Conservation (phyloP, 2,797 vertebrate species). For the Pampus argenteus region DNA sequence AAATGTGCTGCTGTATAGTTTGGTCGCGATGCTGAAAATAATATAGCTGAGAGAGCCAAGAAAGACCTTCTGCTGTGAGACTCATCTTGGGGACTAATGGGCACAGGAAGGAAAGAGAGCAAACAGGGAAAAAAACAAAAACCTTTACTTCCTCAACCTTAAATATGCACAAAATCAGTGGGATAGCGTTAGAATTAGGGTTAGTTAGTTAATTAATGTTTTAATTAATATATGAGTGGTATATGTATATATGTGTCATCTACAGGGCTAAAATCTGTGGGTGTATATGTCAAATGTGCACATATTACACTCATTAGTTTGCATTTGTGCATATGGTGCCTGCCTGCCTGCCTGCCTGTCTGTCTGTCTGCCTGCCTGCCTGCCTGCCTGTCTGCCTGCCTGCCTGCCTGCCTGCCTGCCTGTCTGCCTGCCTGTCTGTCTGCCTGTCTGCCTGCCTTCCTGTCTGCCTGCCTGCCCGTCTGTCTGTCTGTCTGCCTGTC, state of each 20-base stretch:
- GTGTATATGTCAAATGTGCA: conserved; percentile 7
- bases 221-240: background rate
- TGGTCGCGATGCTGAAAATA: conserved; percentile 39
- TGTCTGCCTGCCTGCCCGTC: conserved; percentile 8
- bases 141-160: background rate
- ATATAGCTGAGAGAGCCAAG: conserved; percentile 32
- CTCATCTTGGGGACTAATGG: conserved; percentile 24
- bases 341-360: too few species aligned
- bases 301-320: conserved; percentile 23
- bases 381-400: background rate
- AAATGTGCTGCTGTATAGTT: conserved; percentile 21
- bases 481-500: background rate
- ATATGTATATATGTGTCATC: background rate
- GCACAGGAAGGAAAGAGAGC: conserved; percentile 2
- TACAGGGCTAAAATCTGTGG: background rate
- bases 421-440: conserved; percentile 8
- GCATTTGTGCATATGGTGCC: too few species aligned
- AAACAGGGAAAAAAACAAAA: conserved; percentile 6
- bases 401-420: conserved; percentile 23
- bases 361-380: conserved; percentile 8
- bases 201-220: too few species aligned
- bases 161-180: background rate
- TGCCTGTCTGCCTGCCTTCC: conserved; percentile 41
- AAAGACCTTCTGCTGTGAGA: conserved; percentile 44
- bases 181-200: too few species aligned